A percentile compares a stretch with the other conserved stretches of the same genome.
Conservation (phyloP, 1,140 invertebrate genomes). For the Polypedilum vanderplanki region DNA sequence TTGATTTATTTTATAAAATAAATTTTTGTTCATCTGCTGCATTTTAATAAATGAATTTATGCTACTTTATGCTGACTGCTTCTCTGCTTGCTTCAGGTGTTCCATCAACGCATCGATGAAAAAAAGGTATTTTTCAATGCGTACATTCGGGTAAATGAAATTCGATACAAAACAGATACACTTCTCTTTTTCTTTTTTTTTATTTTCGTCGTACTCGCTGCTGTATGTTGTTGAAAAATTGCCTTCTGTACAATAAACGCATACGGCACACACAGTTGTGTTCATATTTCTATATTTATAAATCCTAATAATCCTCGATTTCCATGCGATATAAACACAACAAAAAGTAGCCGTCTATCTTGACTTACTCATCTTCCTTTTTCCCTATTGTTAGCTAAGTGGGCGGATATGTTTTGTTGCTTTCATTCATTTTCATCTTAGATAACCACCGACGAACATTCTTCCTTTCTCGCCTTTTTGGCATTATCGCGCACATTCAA, state of each 20-base stretch:
- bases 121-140: slow-evolving; percentile 1
- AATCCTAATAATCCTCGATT: too few species aligned
- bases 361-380: slow-evolving; percentile 3
- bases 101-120: slow-evolving; percentile 17
- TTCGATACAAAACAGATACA: slow-evolving; percentile 18
- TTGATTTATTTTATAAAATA: neutral
- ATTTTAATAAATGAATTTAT: slow-evolving; percentile 15
- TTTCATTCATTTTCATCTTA: slow-evolving; percentile 14
- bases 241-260: slow-evolving; percentile 1
- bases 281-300: neutral
- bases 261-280: neutral
- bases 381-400: neutral
- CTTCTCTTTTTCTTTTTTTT: neutral
- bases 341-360: neutral
- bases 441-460: neutral
- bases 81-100: slow-evolving; percentile 7
- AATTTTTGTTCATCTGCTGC: slow-evolving; percentile 3
- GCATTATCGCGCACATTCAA: slow-evolving; percentile 2
- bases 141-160: neutral
- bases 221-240: neutral
- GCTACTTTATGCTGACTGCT: slow-evolving; percentile 14
- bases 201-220: too few species aligned
- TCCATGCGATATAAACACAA: neutral
- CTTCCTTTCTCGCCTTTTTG: neutral
- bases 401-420: slow-evolving; percentile 1